Conservation (phyloP, 2,113 vertebrate genomes). For the Regulus satrapa region DNA sequence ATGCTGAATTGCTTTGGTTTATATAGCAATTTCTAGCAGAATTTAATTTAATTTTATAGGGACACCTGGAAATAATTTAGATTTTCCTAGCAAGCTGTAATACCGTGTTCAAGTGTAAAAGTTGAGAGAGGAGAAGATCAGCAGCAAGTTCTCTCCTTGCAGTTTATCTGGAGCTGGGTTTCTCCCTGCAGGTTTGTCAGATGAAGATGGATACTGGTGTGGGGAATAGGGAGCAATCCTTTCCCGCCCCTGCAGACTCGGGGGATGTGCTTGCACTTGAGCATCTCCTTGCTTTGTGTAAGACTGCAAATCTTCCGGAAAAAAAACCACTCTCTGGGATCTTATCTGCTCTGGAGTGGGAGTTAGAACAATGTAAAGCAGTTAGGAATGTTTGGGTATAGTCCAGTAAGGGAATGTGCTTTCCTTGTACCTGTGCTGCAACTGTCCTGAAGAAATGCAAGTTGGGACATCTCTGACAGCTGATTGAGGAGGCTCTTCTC, state of each 20-base stretch:
- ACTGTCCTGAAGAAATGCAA: background rate
- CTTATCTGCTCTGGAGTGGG: background rate
- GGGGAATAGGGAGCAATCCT: background rate
- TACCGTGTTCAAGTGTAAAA: background rate
- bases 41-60: background rate
- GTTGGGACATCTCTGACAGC: background rate
- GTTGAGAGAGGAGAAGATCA: background rate
- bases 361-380: background rate
- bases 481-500: background rate
- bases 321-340: background rate
- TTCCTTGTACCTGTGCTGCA: background rate
- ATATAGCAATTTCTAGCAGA: conserved; percentile 40
- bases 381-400: background rate
- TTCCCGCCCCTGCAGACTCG: background rate
- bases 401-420: background rate
- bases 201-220: background rate
- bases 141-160: background rate
- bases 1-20: background rate
- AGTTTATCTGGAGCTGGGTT: background rate
- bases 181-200: background rate
- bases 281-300: background rate
- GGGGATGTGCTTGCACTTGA: background rate
- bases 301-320: background rate
- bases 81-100: background rate
- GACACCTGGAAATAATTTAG: conserved; percentile 18